These are phyloP conservation scores for Amblyraja radiata DNA, from an alignment of 2,797 vertebrate species.

Conservation along the genomic window DNA sequence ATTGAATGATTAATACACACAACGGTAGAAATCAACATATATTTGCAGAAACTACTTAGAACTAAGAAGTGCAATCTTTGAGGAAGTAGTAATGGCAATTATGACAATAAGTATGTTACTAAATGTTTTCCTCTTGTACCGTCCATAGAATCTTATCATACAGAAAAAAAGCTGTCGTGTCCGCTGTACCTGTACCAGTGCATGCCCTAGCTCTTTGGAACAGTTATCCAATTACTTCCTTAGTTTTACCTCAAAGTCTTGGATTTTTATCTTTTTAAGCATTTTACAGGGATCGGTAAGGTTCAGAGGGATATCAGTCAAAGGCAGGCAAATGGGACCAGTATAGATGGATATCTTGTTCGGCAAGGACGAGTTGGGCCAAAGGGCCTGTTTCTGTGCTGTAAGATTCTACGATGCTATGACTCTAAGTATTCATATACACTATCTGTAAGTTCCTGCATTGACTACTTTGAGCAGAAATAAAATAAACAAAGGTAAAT, in stretches of 20 bases:
- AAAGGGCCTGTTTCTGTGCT: no score
- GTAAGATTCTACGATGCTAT: no score
- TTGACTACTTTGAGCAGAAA: no score
- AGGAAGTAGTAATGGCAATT: background rate
- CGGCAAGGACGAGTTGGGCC: no score
- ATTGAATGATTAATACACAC: background rate
- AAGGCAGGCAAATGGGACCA: no score
- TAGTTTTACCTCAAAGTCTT: background rate
- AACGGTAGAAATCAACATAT: background rate
- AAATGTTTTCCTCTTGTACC: background rate
- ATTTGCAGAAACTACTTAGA: background rate
- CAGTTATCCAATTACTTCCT: background rate
- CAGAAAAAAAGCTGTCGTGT: background rate
- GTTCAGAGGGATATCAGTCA: no score
- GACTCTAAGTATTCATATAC: no score
- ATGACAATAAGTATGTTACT: background rate
- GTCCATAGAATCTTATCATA: background rate
- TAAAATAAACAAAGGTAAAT: no score
- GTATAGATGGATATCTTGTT: no score
- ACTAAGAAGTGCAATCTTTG: background rate
- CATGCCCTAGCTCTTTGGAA: background rate
- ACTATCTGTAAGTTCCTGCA: no score
- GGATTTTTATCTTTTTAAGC: background rate
- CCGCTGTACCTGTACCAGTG: background rate
- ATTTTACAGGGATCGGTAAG: no score